Evolutionary conservation across 2,888 invertebrate species (phyloP).

Genomic region (Drosophila nigricruria): DNA sequence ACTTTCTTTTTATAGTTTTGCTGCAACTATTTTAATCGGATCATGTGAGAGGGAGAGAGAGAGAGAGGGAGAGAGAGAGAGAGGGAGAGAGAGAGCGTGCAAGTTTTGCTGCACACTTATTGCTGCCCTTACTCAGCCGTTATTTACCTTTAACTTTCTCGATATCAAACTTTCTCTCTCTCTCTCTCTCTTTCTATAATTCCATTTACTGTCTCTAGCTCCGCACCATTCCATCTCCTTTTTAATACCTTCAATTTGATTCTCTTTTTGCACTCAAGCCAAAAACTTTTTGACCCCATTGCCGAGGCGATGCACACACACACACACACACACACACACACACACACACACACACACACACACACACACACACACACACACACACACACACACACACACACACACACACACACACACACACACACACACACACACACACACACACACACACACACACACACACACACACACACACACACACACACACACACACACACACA

Average conservation of each 20-base stretch:
- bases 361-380: constrained; percentile 1
- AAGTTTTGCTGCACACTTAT: constrained; percentile 11
- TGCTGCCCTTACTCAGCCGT: constrained; percentile 1
- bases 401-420: not conserved
- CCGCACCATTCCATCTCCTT: not conserved
- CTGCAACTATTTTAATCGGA: constrained; percentile 22
- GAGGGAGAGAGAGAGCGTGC: not conserved
- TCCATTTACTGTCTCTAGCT: constrained; percentile 3
- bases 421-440: constrained; percentile 2
- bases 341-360: constrained; percentile 1
- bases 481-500: too few species aligned
- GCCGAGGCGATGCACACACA: constrained; percentile 15
- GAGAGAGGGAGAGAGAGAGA: not conserved
- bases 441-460: not conserved
- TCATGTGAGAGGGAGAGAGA: constrained; percentile 12
- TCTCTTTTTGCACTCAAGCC: constrained; percentile 5
- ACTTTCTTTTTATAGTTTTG: constrained; percentile 3
- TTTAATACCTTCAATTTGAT: constrained; percentile 28
- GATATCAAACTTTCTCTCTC: constrained; percentile 7
- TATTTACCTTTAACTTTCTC: constrained; percentile 20
- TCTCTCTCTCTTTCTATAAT: constrained; percentile 5
- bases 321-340: too few species aligned
- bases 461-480: too few species aligned
- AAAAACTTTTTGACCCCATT: constrained; percentile 39
- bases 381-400: not conserved